Evolutionary conservation across 2,113 vertebrate species (phyloP), one percentile per base, ranked within the genome.

Genomic region (Tragulus kanchil): DNA sequence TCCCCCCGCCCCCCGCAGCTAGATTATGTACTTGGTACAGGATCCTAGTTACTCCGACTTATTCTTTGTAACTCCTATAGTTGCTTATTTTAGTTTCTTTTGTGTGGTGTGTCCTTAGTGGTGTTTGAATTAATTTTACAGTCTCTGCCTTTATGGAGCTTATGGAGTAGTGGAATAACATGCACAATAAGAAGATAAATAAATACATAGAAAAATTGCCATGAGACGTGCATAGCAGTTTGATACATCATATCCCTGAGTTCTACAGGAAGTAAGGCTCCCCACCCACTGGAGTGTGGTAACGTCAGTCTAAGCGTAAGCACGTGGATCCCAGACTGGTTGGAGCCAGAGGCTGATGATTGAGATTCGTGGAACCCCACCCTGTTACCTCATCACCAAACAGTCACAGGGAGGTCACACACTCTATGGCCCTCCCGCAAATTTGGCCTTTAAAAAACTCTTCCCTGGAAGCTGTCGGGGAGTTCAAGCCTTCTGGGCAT

Each of bases 71-170:
- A 95, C 36, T 75, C 7, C 17, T 50, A 73, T 23, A 75, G 31
- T 71, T 71, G 19, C 23, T 61, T 85, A 3, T 89, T 61, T 31
- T 14, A 81, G 54, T 94, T 84, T 50, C 25, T 93, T 96, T 61
- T 2, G 21, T 86, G 48, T 90, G 42, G 25, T 77, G 23, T 25
- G 75, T 83, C 25, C 28, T 93, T 31, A 64, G 31, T 85, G 52
- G 71, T 88, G 15, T 75, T 93, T 92, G 59, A 85, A 88, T 89
- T 52, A 69, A 28, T 75, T 86, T 65, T 77, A 75, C 91, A 65
- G 61, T 69, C 19, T 85, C 48, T 95, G 23, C 31, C 23, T 31
- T 82, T 13, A 28, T 82, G 26, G 12, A 82, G 28, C 3, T 79
- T 81, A 65, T 14, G 17, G 28, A 85, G 25, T 81, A 73, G 36